Evolutionary conservation across 2,113 vertebrate genomes (phyloP).

Genomic region (Plectropomus leopardus): DNA sequence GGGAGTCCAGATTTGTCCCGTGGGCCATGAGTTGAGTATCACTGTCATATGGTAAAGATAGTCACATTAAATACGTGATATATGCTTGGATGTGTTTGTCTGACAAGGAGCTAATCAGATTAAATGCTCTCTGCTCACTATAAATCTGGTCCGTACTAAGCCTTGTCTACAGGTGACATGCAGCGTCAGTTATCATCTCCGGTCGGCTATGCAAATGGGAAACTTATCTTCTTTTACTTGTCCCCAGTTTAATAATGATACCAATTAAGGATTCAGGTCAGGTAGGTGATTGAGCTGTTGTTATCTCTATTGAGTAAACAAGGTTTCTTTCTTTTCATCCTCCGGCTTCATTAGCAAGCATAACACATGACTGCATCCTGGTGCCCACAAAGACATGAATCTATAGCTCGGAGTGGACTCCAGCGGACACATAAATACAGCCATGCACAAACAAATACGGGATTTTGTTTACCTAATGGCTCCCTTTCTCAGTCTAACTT

Average conservation of each 20-base stretch:
- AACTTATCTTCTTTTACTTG: constrained; percentile 73
- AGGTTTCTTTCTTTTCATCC: constrained; percentile 74
- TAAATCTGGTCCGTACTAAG: constrained; percentile 34
- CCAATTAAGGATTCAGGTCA: constrained; percentile 82
- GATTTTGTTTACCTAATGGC: constrained; percentile 30
- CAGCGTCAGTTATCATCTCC: constrained; percentile 58
- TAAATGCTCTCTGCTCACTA: constrained; percentile 36
- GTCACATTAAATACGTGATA: background rate
- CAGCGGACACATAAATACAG: constrained; percentile 29
- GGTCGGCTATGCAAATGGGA: constrained; percentile 66
- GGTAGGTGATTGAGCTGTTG: constrained; percentile 78
- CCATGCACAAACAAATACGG: constrained; percentile 10
- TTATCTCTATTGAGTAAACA: constrained; percentile 83
- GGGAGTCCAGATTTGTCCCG: too few relatives aligned
- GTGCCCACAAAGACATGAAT: constrained; percentile 58
- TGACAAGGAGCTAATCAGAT: constrained; percentile 27
- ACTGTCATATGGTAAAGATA: constrained; percentile 18
- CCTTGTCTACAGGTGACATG: constrained; percentile 50
- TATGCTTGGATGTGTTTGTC: background rate
- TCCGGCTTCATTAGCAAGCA: constrained; percentile 81
- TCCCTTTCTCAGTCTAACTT: constrained; percentile 16
- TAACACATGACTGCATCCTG: constrained; percentile 58
- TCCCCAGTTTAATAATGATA: constrained; percentile 76
- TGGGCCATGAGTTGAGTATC: too few relatives aligned
- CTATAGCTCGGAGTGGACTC: constrained; percentile 50